phyloP scores from a whole-genome alignment of 2,113 vertebrate species.

The Pygoscelis antarcticus region DNA sequence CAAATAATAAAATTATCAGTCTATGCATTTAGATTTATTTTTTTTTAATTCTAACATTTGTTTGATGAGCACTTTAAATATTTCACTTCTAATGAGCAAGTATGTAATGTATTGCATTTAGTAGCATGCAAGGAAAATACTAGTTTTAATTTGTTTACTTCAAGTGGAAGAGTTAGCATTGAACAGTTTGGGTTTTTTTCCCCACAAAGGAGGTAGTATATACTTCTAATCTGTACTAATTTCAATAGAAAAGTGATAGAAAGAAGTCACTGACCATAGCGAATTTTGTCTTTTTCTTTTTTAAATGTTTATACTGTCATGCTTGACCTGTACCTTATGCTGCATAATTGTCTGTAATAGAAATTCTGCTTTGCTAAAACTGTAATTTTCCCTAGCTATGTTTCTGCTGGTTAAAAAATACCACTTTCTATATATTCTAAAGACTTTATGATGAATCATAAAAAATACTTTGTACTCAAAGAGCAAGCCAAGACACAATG shows the following conservation, averaged over 20 bases:
- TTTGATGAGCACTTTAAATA: neutral
- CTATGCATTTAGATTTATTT: neutral
- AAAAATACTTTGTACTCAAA: neutral
- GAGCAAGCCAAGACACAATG: neutral
- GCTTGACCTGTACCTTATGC: neutral
- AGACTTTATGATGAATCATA: neutral
- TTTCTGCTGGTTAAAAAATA: neutral
- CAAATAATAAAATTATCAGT: neutral
- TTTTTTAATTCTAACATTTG: neutral
- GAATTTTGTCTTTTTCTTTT: neutral
- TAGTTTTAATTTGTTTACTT: neutral
- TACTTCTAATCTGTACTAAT: neutral
- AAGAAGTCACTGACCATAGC: neutral
- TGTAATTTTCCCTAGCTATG: neutral
- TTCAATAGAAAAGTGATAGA: neutral
- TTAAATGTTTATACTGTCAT: neutral
- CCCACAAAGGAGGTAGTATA: neutral
- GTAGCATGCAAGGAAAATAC: neutral
- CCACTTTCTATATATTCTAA: neutral
- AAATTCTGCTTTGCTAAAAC: neutral
- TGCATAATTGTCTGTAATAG: neutral
- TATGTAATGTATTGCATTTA: neutral
- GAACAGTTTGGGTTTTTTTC: accelerated
- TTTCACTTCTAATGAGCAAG: neutral
- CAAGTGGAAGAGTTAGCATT: neutral